phyloP scores from a whole-genome alignment of 2,888 invertebrate genomes.

The Dusona sp. region DNA sequence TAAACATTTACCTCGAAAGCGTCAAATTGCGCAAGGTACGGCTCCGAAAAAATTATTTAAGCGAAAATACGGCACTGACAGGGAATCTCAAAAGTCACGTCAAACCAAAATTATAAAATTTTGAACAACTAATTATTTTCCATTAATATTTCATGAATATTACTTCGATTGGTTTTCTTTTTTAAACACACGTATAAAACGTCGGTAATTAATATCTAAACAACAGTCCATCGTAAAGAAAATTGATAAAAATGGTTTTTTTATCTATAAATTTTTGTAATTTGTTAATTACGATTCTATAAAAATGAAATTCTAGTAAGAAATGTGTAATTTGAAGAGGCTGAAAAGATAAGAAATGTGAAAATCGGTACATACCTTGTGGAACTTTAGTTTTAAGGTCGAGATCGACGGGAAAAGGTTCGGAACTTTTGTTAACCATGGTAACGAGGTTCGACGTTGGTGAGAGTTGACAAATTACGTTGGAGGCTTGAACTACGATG shows the following conservation, averaged over 20 bases:
- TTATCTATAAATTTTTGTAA: too few species aligned
- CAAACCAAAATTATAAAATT: too few species aligned
- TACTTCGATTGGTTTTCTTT: too few species aligned
- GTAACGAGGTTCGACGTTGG: constrained; percentile 65
- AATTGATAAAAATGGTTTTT: not conserved
- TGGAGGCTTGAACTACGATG: constrained; percentile 72
- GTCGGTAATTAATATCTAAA: too few species aligned
- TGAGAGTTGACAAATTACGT: constrained; percentile 75
- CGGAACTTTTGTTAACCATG: constrained; percentile 73
- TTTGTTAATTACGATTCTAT: too few species aligned
- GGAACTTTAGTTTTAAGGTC: constrained; percentile 78
- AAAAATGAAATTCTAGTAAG: not conserved
- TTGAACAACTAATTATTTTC: too few species aligned
- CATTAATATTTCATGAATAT: too few species aligned
- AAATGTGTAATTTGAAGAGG: not conserved
- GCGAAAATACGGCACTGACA: not conserved
- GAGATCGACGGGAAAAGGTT: constrained; percentile 78
- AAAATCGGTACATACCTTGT: constrained; percentile 58
- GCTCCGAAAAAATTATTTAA: not conserved
- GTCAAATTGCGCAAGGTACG: not conserved
- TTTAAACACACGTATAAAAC: too few species aligned
- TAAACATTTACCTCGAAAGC: not conserved
- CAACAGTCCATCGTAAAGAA: not conserved
- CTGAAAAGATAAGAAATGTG: not conserved
- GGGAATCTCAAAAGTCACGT: not conserved